Conservation (phyloP, 2,888 invertebrate species). For the Halictus ligatus region DNA sequence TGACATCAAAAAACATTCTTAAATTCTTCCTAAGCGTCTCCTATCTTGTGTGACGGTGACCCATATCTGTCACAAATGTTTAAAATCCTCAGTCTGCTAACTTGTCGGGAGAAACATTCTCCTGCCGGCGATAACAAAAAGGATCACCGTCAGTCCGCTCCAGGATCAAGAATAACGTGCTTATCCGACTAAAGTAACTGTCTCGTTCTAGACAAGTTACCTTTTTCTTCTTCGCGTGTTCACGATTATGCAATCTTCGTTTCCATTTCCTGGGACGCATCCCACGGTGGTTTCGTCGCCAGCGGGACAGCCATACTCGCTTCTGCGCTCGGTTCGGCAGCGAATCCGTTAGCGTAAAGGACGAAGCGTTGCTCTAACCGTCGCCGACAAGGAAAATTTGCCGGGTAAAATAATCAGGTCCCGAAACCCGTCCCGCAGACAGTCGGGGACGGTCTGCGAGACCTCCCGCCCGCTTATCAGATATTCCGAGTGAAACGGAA, state of each 20-base stretch:
- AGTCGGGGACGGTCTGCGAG: conserved; percentile 22
- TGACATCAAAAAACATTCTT: not conserved
- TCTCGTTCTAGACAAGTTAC: not conserved
- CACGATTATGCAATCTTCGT: not conserved
- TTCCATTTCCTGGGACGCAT: not conserved
- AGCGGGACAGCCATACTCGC: conserved; percentile 13
- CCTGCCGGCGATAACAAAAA: not conserved
- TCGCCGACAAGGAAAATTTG: conserved; percentile 30
- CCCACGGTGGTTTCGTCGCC: not conserved
- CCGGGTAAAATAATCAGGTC: conserved; percentile 40
- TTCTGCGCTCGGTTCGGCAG: not conserved
- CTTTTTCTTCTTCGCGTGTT: not conserved
- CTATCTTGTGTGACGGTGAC: not conserved
- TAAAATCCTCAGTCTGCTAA: not conserved
- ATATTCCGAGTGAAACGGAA: conserved; percentile 49
- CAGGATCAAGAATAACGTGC: not conserved
- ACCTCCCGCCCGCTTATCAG: conserved; percentile 40
- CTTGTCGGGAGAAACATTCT: not conserved
- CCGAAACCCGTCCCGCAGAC: conserved; percentile 10
- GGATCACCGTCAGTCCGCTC: not conserved
- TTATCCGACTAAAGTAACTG: not conserved
- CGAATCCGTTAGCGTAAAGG: conserved; percentile 29
- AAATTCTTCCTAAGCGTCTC: not conserved
- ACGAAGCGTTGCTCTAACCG: conserved; percentile 40
- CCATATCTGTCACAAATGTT: not conserved